Evolutionary conservation across 1,140 invertebrate genomes (phyloP).

Genomic region (Sitobion miscanthi): DNA sequence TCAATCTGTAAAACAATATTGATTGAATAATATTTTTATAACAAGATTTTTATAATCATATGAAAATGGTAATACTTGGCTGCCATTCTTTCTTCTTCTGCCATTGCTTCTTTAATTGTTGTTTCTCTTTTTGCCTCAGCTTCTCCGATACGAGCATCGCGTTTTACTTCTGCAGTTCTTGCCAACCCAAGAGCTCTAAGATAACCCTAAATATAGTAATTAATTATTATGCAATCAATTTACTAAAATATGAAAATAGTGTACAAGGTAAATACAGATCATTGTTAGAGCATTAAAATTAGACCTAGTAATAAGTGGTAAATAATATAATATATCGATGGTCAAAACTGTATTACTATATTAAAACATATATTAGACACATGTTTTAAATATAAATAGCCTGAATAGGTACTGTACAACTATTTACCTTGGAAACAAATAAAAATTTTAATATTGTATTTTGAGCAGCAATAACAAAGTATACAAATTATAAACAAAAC

Average conservation of each 20-base stretch:
- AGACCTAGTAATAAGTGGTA: no score
- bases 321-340: no score
- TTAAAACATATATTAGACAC: no score
- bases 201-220: conserved; percentile 77
- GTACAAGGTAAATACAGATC: no score
- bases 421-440: no score
- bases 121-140: conserved; percentile 90
- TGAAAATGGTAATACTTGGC: conserved; percentile 62
- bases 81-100: conserved; percentile 95
- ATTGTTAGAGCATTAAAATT: no score
- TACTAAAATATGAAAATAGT: background rate
- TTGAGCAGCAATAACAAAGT: no score
- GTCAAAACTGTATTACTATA: no score
- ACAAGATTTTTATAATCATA: background rate
- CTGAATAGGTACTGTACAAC: no score
- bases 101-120: conserved; percentile 90
- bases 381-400: no score
- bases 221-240: conserved; percentile 25
- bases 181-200: conserved; percentile 94
- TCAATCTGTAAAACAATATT: conserved; percentile 67
- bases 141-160: conserved; percentile 95
- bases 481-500: no score
- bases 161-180: conserved; percentile 94
- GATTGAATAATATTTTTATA: background rate
- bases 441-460: no score